A percentile compares a stretch with the other conserved stretches of the same genome.
Evolutionary conservation across 92 coral and sea anemone genomes (phyloP).

Genomic region (Ricordea florida): DNA sequence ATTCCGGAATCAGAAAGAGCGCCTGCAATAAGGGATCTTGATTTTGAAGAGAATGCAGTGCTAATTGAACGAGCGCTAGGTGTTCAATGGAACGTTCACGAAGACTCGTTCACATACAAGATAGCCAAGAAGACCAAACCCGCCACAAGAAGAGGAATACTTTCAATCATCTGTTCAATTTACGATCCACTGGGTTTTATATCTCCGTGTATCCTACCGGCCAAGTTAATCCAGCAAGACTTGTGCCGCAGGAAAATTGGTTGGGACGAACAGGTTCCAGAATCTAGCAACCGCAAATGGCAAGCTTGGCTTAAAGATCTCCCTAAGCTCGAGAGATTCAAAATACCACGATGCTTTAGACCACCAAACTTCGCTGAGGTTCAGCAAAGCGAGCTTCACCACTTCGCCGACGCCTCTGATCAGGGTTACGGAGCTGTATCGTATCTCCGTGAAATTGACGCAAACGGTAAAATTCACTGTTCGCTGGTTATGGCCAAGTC

Average conservation of each 20-base stretch:
- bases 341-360: slow-evolving; percentile 17
- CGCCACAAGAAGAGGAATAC: slow-evolving; percentile 25
- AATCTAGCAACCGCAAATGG: slow-evolving; percentile 4
- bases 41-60: not conserved
- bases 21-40: not conserved
- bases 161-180: slow-evolving; percentile 18
- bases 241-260: slow-evolving; percentile 19
- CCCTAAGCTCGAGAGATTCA: not conserved
- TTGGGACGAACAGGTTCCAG: slow-evolving; percentile 26
- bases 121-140: not conserved
- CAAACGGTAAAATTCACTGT: not conserved
- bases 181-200: slow-evolving; percentile 41
- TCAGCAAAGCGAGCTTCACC: not conserved
- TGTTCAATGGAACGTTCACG: slow-evolving; percentile 6
- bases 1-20: slow-evolving; percentile 39
- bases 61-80: slow-evolving; percentile 30
- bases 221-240: slow-evolving; percentile 24
- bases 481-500: slow-evolving; percentile 43
- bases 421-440: slow-evolving; percentile 27
- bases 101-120: not conserved
- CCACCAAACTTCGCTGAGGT: not conserved
- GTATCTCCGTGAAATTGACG: not conserved
- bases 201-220: slow-evolving; percentile 18
- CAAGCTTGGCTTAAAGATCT: slow-evolving; percentile 7
- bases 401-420: slow-evolving; percentile 19